Conservation (phyloP, 2,797 vertebrate species). For the Phoxinus dragarum region DNA sequence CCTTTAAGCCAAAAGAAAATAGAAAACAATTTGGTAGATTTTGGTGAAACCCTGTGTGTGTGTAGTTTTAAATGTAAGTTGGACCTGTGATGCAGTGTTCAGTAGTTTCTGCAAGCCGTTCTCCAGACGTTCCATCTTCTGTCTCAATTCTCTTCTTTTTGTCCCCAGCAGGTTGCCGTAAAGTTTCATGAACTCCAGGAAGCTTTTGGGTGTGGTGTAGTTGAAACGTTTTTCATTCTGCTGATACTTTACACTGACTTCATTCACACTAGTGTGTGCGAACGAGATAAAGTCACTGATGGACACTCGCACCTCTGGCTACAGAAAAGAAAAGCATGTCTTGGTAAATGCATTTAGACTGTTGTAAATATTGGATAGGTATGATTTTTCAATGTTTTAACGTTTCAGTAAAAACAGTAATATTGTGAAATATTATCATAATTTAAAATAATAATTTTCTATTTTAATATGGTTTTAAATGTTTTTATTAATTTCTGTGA, state of each 20-base stretch:
- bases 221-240: constrained; percentile 86
- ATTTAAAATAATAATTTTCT: not conserved
- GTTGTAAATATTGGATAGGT: not conserved
- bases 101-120: constrained; percentile 80
- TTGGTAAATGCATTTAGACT: not conserved
- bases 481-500: not conserved
- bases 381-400: not conserved
- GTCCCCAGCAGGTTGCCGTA: constrained; percentile 76
- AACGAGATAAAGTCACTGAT: constrained; percentile 81
- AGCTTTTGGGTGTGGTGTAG: constrained; percentile 87
- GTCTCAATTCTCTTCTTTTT: constrained; percentile 76
- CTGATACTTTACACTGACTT: constrained; percentile 83
- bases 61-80: not conserved
- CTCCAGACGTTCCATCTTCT: constrained; percentile 81
- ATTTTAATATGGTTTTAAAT: not conserved
- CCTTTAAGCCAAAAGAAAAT: not conserved
- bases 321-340: constrained; percentile 52
- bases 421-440: not conserved
- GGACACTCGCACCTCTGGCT: constrained; percentile 76
- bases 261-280: constrained; percentile 78
- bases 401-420: not conserved
- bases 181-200: constrained; percentile 84
- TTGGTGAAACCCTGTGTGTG: not conserved
- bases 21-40: not conserved
- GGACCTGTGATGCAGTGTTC: constrained; percentile 71